Percentiles rank a stretch among this genome's conserved stretches.
Evolutionary conservation across 2,888 invertebrate species (phyloP).

Genomic region (Chymomyza caudatula): DNA sequence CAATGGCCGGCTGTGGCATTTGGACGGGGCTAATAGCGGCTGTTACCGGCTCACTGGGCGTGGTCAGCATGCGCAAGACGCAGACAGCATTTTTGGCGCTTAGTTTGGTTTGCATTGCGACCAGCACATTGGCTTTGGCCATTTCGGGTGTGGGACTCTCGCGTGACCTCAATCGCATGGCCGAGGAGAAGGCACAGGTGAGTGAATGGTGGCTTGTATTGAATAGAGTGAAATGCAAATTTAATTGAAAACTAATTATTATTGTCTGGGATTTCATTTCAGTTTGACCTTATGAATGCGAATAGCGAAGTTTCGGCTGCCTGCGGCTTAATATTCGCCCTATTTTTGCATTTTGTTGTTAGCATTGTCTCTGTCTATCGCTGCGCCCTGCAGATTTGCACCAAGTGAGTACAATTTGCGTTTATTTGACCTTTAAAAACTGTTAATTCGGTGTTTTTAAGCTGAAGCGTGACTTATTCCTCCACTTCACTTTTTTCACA

Average conservation of each 20-base stretch:
- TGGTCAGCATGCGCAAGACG: slow-evolving; percentile 77
- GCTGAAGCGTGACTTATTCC: too few relatives aligned
- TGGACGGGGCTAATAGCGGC: slow-evolving; percentile 77
- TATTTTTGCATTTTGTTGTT: slow-evolving; percentile 75
- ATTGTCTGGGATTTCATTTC: slow-evolving; percentile 25
- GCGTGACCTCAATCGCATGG: slow-evolving; percentile 75
- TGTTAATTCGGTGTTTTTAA: too few relatives aligned
- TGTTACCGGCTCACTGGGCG: slow-evolving; percentile 76
- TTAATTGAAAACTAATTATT: neutral
- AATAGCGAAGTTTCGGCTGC: slow-evolving; percentile 76
- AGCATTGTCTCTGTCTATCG: slow-evolving; percentile 77
- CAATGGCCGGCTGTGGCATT: slow-evolving; percentile 76
- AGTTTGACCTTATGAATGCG: slow-evolving; percentile 71
- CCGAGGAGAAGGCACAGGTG: slow-evolving; percentile 64
- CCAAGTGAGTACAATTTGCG: slow-evolving; percentile 73
- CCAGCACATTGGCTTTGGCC: slow-evolving; percentile 77
- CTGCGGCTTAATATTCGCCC: slow-evolving; percentile 74
- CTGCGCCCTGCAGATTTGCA: slow-evolving; percentile 75
- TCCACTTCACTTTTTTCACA: too few relatives aligned
- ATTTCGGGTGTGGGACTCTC: slow-evolving; percentile 77
- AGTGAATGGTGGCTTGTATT: slow-evolving; percentile 15
- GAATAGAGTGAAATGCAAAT: too few relatives aligned
- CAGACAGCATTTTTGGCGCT: slow-evolving; percentile 77
- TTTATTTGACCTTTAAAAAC: neutral
- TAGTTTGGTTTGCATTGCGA: slow-evolving; percentile 77